Conservation (phyloP, 2,113 vertebrate species). For the Saguinus midas region DNA sequence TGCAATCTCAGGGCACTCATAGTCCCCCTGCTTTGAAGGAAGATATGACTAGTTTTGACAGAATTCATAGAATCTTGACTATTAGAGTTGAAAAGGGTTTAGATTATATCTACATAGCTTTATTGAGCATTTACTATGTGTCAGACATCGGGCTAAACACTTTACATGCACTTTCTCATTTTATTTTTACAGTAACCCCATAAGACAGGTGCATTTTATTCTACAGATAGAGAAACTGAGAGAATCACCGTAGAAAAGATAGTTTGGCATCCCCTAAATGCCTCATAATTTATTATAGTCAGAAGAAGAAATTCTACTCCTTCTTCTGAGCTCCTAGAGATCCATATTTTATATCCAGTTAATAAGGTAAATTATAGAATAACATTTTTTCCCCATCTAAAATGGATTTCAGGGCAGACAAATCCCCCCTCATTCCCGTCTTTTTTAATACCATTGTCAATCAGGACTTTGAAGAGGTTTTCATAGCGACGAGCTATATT, state of each 20-base stretch:
- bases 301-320: neutral
- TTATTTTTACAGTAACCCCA: neutral
- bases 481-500: neutral
- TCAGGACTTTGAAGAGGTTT: constrained; percentile 13
- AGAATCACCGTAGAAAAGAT: neutral
- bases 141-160: neutral
- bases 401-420: neutral
- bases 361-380: neutral
- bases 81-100: neutral
- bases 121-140: neutral
- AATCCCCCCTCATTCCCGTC: neutral
- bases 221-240: neutral
- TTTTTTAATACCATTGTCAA: neutral
- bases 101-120: neutral
- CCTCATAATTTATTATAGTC: neutral
- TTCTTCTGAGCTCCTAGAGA: neutral
- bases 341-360: constrained; percentile 1
- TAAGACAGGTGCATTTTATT: neutral
- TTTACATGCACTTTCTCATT: neutral
- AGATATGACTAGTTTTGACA: neutral
- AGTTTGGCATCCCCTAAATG: neutral
- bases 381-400: neutral
- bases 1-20: neutral
- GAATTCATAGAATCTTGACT: neutral
- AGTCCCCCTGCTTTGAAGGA: neutral